Evolutionary conservation across 2,797 vertebrate genomes (phyloP).

Genomic region (Antrozous pallidus): DNA sequence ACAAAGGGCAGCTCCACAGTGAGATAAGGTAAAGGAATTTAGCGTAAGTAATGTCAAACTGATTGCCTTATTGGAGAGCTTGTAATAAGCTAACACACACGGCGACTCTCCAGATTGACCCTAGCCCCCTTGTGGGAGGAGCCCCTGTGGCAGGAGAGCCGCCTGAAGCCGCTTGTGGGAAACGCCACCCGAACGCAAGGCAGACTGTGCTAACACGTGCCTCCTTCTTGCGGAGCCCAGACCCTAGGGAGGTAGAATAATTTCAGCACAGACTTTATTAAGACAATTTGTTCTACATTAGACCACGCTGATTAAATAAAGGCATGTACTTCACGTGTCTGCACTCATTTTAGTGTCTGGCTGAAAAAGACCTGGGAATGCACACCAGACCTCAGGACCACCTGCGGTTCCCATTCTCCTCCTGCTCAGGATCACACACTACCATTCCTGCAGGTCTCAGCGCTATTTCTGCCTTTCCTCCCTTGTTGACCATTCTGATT

Average conservation of each 20-base stretch:
- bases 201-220: not conserved
- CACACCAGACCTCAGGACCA: not conserved
- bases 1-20: not conserved
- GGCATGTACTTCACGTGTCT: not conserved
- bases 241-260: conserved; percentile 43
- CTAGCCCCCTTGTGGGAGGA: not conserved
- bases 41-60: not conserved
- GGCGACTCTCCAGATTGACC: not conserved
- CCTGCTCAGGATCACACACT: not conserved
- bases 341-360: conserved; percentile 42
- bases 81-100: not conserved
- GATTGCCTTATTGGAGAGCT: not conserved
- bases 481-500: not conserved
- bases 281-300: conserved; percentile 65
- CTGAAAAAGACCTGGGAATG: conserved; percentile 30
- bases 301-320: conserved; percentile 57
- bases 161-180: not conserved
- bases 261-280: conserved; percentile 69
- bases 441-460: not conserved
- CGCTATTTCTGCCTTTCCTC: not conserved
- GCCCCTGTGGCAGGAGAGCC: not conserved
- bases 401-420: not conserved
- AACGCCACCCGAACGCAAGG: not conserved
- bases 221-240: not conserved
- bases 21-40: not conserved